Base-by-base conservation (phyloP, 2,797 vertebrate species). In the Trematomus bernacchii region DNA sequence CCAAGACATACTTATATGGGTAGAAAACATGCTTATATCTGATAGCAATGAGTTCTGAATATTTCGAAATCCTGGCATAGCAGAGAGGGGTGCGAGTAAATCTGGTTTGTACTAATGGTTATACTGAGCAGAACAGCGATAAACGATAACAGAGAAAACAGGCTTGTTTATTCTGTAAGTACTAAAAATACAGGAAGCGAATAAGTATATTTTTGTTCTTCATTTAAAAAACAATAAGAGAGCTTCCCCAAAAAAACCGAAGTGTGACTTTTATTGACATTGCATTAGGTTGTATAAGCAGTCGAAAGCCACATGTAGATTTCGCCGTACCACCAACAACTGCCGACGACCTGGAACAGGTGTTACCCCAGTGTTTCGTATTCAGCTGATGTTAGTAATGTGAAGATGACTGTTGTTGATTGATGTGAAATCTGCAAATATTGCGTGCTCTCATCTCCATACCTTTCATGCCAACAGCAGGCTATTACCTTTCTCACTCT, bases 401-500 rank as follows among this genome's bases (percentile, higher is more conserved):
- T 62, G 52, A 76, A 78, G 59, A 85, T 43, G 59, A 59, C 73
- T 77, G 13, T 76, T 73, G 33, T 37, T 83, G 71, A 89, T 58
- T 42, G 70, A 85, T 76, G 61, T 73, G 59, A 73, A 70, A 75
- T 53, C 58, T 80, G 64, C 48, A 55, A 79, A 65, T 54, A 43
- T 66, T 63, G 47, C 19, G 12, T 33, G 11, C 69, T 75, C 75
- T 86, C 73, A 82, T 89, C 78, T 89, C 71, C 71, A 68, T 86
- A 80, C 46, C 74, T 82, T 83, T 87, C 64, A 61, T 71, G 85
- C 51, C 58, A 67, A 57, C 62, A 80, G 77, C 78, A 76, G 84
- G 77, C 90, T 89, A 90, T 90, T 89, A 84, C 83, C 75, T 89
- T 66, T 85, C 73, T 83, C 60, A 55, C 77, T 83, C 79, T 62